phyloP scores from a whole-genome alignment of 2,113 vertebrate species.

The Cephalophus harveyi region DNA sequence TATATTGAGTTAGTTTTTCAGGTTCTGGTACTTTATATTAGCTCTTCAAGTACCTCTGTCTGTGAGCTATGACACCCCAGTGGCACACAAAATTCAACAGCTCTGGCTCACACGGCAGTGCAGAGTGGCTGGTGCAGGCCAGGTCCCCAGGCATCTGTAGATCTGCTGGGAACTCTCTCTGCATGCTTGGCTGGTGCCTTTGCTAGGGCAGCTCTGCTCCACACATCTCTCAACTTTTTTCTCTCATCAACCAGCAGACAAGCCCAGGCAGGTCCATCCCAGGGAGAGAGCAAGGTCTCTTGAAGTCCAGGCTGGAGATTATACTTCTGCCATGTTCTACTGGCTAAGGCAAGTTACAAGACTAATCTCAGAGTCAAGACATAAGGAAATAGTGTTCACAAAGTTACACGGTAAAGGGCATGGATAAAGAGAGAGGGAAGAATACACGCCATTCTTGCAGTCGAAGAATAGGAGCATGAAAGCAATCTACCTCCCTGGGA shows the following conservation, averaged over 20 bases:
- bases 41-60: background rate
- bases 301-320: background rate
- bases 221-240: background rate
- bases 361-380: background rate
- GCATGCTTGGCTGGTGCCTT: background rate
- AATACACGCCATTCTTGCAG: background rate
- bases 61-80: background rate
- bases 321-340: background rate
- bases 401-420: background rate
- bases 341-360: background rate
- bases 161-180: background rate
- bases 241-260: background rate
- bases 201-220: background rate
- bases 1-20: background rate
- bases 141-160: background rate
- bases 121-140: background rate
- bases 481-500: background rate
- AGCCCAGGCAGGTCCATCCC: background rate
- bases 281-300: background rate
- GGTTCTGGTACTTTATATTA: background rate
- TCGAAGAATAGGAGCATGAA: background rate
- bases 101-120: fast-evolving
- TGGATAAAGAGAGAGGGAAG: background rate
- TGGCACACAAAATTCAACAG: background rate
- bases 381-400: background rate